phyloP scores from a whole-genome alignment of 53 echinoderm and acorn worm species.

The Apostichopus leukothele region DNA sequence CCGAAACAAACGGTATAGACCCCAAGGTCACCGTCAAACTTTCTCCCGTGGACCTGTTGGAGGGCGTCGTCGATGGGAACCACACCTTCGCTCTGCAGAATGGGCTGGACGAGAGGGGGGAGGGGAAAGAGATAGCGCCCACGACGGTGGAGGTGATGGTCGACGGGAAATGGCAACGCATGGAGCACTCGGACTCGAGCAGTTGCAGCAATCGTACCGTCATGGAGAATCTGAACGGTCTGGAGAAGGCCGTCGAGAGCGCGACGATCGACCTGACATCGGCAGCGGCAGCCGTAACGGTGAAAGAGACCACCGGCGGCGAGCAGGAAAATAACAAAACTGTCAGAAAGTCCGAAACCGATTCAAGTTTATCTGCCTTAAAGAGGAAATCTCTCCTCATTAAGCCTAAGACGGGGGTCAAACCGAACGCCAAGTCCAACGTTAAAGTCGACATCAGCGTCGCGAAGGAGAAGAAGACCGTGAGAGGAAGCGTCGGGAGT shows the following conservation, averaged over 20 bases:
- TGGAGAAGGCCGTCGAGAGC: conserved; percentile 8
- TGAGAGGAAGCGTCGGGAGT: conserved; percentile 20
- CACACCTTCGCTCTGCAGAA: background rate
- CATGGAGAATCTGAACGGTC: conserved; percentile 20
- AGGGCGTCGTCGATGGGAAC: conserved; percentile 51
- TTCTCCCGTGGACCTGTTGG: conserved; percentile 60
- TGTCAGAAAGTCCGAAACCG: background rate
- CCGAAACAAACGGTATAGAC: conserved; percentile 22
- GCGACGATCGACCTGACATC: conserved; percentile 4
- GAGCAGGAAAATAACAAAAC: background rate
- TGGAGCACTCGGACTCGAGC: conserved; percentile 50
- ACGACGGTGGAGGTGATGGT: conserved; percentile 38
- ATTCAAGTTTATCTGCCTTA: background rate
- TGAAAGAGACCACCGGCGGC: background rate
- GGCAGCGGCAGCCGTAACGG: background rate
- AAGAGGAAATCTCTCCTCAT: conserved; percentile 60
- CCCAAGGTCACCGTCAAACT: background rate
- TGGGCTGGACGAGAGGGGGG: conserved; percentile 26
- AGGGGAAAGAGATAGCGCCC: conserved; percentile 5
- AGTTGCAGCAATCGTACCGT: conserved; percentile 62
- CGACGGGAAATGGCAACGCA: background rate
- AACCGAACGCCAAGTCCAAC: conserved; percentile 50
- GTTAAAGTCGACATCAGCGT: conserved; percentile 9
- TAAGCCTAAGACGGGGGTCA: conserved; percentile 52
- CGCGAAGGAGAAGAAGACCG: conserved; percentile 12